Percentiles rank a stretch among this genome's conserved stretches.
Conservation (phyloP, 2,113 vertebrate species). For the Psammodynastes pulverulentus region DNA sequence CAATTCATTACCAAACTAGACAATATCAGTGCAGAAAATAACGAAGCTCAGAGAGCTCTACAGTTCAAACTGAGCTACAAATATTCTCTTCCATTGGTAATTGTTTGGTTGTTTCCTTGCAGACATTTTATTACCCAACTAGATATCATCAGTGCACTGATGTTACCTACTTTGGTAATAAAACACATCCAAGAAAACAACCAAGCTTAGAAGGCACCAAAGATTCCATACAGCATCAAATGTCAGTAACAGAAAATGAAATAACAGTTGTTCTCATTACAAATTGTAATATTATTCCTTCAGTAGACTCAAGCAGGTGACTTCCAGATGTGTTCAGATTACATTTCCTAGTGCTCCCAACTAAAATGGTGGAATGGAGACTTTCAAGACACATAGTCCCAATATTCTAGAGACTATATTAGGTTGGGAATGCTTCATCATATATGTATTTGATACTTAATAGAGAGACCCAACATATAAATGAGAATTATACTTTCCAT, state of each 20-base stretch:
- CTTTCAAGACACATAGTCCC: not conserved
- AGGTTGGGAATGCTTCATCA: not conserved
- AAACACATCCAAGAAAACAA: no score
- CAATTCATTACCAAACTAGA: no score
- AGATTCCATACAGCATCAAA: not conserved
- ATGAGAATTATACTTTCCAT: not conserved
- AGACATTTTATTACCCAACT: no score
- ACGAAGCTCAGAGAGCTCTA: no score
- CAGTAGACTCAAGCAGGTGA: not conserved
- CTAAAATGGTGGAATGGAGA: not conserved
- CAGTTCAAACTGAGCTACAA: no score
- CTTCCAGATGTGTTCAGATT: not conserved
- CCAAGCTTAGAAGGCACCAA: no score
- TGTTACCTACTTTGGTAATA: no score
- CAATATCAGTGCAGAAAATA: no score
- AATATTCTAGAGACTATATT: not conserved
- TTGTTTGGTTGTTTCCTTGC: no score
- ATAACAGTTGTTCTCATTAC: not conserved
- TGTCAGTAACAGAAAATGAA: not conserved
- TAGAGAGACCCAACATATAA: not conserved
- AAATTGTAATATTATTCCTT: not conserved
- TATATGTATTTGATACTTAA: not conserved
- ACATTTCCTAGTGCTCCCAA: not conserved
- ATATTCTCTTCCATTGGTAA: no score
- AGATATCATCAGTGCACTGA: no score